These are phyloP conservation scores for Callinectes sapidus DNA, from an alignment of 2,888 invertebrate species.

Conservation along the genomic window DNA sequence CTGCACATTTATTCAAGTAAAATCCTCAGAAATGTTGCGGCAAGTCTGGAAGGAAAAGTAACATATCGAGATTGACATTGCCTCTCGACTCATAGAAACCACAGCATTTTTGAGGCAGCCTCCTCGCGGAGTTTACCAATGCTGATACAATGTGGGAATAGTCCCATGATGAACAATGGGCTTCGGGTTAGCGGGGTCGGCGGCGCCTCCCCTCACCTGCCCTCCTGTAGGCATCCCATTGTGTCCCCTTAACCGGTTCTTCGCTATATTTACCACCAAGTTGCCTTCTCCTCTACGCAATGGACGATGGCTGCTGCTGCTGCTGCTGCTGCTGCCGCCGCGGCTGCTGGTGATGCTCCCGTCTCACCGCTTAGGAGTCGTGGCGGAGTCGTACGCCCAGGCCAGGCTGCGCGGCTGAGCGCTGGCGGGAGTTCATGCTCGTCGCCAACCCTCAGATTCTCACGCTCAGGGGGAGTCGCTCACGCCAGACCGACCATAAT, in stretches of 20 bases:
- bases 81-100: slow-evolving; percentile 34
- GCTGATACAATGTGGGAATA: slow-evolving; percentile 52
- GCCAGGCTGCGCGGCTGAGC: neutral
- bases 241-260: slow-evolving; percentile 38
- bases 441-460: slow-evolving; percentile 46
- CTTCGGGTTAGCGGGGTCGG: slow-evolving; percentile 36
- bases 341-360: neutral
- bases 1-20: neutral
- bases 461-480: slow-evolving; percentile 45
- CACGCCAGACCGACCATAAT: slow-evolving; percentile 14
- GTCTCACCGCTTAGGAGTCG: neutral
- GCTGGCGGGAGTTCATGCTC: slow-evolving; percentile 17
- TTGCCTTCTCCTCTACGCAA: neutral
- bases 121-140: slow-evolving; percentile 28
- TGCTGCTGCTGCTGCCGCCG: neutral
- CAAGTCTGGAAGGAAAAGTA: neutral
- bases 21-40: neutral
- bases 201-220: slow-evolving; percentile 23
- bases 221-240: slow-evolving; percentile 32
- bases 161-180: slow-evolving; percentile 41
- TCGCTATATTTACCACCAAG: slow-evolving; percentile 30
- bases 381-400: neutral
- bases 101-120: slow-evolving; percentile 4
- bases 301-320: neutral
- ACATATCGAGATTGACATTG: slow-evolving; percentile 3